Evolutionary conservation across 2,797 vertebrate species (phyloP).

Genomic region (Tachyglossus aculeatus): DNA sequence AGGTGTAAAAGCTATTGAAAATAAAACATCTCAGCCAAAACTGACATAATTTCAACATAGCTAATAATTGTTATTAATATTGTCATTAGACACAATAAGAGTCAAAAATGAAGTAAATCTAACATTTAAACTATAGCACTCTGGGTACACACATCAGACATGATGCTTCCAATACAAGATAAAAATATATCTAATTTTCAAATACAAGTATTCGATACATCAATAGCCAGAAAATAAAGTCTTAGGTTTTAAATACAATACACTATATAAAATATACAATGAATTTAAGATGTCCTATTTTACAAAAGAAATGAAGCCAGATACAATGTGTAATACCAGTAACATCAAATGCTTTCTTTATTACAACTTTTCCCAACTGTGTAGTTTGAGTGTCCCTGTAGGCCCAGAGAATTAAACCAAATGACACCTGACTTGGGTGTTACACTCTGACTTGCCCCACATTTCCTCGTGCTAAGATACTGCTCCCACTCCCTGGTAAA

Average conservation of each 20-base stretch:
- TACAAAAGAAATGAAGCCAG: conserved; percentile 44
- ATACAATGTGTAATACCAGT: not conserved
- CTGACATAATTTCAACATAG: conserved; percentile 46
- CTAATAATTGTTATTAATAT: conserved; percentile 33
- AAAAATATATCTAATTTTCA: conserved; percentile 78
- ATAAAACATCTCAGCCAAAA: conserved; percentile 44
- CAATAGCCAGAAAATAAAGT: conserved; percentile 75
- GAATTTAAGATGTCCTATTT: conserved; percentile 33
- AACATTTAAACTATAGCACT: conserved; percentile 57
- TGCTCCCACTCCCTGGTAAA: conserved; percentile 3
- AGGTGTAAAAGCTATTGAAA: conserved; percentile 50
- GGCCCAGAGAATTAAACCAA: not conserved
- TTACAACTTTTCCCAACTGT: not conserved
- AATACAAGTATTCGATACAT: conserved; percentile 69
- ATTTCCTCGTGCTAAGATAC: conserved; percentile 24
- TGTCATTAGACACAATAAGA: conserved; percentile 17
- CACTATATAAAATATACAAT: conserved; percentile 61
- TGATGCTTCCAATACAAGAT: conserved; percentile 64
- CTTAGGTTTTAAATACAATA: conserved; percentile 76
- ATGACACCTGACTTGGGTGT: not conserved
- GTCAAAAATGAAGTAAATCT: conserved; percentile 48
- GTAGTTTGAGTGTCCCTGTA: accelerated
- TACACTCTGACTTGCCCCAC: conserved; percentile 28
- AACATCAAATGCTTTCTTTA: conserved; percentile 34
- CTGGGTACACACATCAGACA: conserved; percentile 59